Evolutionary conservation across 2,113 vertebrate genomes (phyloP), one percentile per base, ranked within the genome.

Genomic region (Andinoacara biseriatus): DNA sequence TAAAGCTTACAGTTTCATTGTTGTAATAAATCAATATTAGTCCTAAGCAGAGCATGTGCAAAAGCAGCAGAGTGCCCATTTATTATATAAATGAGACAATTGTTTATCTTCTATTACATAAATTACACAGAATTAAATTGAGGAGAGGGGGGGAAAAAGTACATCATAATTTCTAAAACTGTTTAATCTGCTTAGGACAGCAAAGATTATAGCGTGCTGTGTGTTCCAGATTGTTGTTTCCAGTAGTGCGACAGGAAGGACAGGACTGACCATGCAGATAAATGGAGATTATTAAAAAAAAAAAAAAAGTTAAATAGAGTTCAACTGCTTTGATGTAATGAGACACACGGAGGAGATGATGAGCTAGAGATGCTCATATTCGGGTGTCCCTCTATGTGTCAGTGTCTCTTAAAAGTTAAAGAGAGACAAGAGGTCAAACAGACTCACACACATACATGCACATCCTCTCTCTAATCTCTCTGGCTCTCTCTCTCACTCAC

Each of bases 381-480:
- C 33, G 62, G 74, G 76, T 49, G 24, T 76, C 60, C 59, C 52
- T 61, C 61, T 78, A 81, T 56, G 72, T 58, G 33, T 57, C 81
- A 84, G 74, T 65, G 78, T 14, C 78, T 78, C 65, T 82, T 91
- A 88, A 91, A 89, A 89, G 76, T 87, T 80, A 74, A 86, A 83
- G 67, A 76, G 76, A 80, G 78, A 79, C 35, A 77, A 67, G 84
- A 90, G 84, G 92, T 92, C 90, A 87, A 72, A 81, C 78, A 77
- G 78, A 54, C 57, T 38, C 81, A 82, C 59, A 80, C 80, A 75
- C 22, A 57, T 31, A 33, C 43, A 18, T 14, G 31, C 72, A 40
- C 60, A 79, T 60, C 10, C 15, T 1, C 33, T 10, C 62, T 1
- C 26, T 26, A 26, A 26, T 26, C 6, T 33, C 31, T 33, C 31